These are phyloP conservation scores for Lasioglossum vierecki DNA, from an alignment of 2,888 invertebrate genomes.

Conservation along the genomic window DNA sequence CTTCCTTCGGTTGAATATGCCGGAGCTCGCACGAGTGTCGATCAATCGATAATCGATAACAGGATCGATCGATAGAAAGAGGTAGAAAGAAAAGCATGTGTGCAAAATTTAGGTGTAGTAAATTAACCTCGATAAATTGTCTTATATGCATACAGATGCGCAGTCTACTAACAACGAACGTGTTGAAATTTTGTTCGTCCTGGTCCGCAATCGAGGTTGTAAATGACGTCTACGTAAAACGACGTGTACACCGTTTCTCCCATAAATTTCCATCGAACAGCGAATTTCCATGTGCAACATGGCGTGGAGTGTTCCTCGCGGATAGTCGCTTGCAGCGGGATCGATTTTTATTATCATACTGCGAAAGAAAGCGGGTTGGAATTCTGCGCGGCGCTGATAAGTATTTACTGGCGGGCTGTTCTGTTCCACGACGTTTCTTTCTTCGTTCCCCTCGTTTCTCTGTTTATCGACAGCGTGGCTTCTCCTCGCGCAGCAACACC, in stretches of 20 bases:
- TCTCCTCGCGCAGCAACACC: slow-evolving; percentile 38
- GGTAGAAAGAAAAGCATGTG: too few species aligned
- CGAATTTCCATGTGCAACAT: slow-evolving; percentile 11
- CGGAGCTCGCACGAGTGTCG: too few species aligned
- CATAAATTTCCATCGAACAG: background rate
- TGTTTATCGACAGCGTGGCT: slow-evolving; percentile 16
- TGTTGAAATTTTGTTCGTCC: too few species aligned
- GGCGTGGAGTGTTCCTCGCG: slow-evolving; percentile 1
- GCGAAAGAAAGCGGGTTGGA: slow-evolving; percentile 55
- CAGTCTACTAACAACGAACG: too few species aligned
- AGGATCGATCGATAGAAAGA: too few species aligned
- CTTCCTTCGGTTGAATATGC: too few species aligned
- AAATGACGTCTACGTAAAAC: background rate
- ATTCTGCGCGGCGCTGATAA: slow-evolving; percentile 73
- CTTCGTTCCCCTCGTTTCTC: slow-evolving; percentile 4
- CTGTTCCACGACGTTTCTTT: slow-evolving; percentile 46
- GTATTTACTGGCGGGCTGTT: slow-evolving; percentile 71
- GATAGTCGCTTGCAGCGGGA: slow-evolving; percentile 35
- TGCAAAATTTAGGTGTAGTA: too few species aligned
- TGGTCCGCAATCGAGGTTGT: background rate
- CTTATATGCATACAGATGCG: too few species aligned
- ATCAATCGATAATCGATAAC: too few species aligned
- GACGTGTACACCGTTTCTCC: background rate
- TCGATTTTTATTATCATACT: slow-evolving; percentile 69
- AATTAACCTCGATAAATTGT: too few species aligned